These are phyloP conservation scores for Drosophila cardini DNA, from an alignment of 1,140 invertebrate species.

Conservation along the genomic window DNA sequence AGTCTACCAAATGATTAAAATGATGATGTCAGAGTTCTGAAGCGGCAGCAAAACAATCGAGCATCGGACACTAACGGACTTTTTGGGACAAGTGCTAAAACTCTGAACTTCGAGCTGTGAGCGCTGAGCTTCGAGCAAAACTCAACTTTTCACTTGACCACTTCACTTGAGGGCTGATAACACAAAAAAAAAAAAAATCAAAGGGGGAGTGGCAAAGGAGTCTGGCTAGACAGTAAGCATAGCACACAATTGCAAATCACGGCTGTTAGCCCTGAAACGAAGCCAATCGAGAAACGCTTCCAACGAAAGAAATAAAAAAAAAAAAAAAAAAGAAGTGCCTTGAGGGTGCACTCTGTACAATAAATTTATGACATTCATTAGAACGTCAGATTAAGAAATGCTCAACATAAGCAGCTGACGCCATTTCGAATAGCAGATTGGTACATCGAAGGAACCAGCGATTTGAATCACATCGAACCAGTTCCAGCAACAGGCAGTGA, in stretches of 20 bases:
- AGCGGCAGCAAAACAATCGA: constrained; percentile 60
- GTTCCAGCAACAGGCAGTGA: constrained; percentile 25
- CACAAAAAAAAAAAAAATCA: no score
- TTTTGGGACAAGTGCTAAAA: constrained; percentile 63
- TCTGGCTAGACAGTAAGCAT: constrained; percentile 6
- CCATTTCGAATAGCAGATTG: constrained; percentile 19
- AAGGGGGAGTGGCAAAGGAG: constrained; percentile 25
- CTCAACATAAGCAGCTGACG: constrained; percentile 75
- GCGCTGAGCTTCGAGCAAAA: constrained; percentile 33
- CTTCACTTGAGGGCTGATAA: constrained; percentile 53
- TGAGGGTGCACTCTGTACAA: constrained; percentile 62
- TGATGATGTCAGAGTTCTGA: constrained; percentile 73
- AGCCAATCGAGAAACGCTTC: constrained; percentile 50
- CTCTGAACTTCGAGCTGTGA: background rate
- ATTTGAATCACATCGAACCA: background rate
- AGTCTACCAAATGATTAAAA: constrained; percentile 70
- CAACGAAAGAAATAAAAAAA: background rate
- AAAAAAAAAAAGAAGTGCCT: constrained; percentile 8
- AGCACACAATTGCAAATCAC: constrained; percentile 68
- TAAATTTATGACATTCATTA: constrained; percentile 85
- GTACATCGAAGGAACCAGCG: background rate
- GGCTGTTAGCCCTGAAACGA: constrained; percentile 58
- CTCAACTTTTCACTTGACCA: constrained; percentile 81
- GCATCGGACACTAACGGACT: background rate
- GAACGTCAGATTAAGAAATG: constrained; percentile 83